Evolutionary conservation across 2,888 invertebrate genomes (phyloP).

Genomic region (Sturmia bella): DNA sequence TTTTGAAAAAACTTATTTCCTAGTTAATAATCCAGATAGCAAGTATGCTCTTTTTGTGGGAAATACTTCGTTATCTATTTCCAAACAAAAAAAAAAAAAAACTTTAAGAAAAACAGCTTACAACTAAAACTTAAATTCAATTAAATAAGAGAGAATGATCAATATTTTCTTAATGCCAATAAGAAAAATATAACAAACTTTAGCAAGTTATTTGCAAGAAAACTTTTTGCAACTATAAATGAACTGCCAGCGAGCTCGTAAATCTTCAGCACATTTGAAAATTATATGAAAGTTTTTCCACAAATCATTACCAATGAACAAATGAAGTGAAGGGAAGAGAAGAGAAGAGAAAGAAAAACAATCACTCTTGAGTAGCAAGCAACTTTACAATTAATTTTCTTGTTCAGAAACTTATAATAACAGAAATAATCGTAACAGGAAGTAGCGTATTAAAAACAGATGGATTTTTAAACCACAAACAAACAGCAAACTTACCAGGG

Average conservation of each 20-base stretch:
- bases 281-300: neutral
- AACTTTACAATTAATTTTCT: conserved; percentile 54
- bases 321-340: neutral
- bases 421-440: conserved; percentile 6
- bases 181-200: too few species aligned
- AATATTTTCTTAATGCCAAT: too few species aligned
- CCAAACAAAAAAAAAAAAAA: too few species aligned
- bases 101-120: too few species aligned
- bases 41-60: too few species aligned
- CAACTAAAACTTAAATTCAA: too few species aligned
- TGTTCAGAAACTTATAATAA: conserved; percentile 25
- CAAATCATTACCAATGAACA: conserved; percentile 40
- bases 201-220: neutral
- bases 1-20: too few species aligned
- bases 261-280: conserved; percentile 14
- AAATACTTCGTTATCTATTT: too few species aligned
- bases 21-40: too few species aligned
- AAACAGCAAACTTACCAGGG: conserved; percentile 17
- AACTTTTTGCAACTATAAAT: conserved; percentile 3
- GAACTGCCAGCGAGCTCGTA: conserved; percentile 6
- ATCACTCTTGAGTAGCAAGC: conserved; percentile 17
- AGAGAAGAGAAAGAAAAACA: conserved; percentile 23
- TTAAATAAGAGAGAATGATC: too few species aligned
- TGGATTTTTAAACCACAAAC: conserved; percentile 43
- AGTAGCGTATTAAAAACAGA: conserved; percentile 22